Conservation (phyloP, 2,113 vertebrate species). For the Lophotis ruficrista region DNA sequence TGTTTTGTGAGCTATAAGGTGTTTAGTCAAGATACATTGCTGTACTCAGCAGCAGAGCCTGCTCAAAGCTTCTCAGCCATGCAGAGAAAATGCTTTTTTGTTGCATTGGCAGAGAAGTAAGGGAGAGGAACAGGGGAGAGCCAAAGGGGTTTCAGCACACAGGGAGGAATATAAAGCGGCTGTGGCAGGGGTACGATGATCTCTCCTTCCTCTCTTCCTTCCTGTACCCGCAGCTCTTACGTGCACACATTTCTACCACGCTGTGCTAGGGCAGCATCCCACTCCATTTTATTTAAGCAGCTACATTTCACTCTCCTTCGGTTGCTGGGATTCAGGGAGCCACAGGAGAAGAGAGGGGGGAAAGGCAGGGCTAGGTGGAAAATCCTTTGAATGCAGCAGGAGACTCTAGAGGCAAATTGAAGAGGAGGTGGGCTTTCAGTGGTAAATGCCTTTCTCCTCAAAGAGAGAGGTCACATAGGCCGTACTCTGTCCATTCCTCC, state of each 20-base stretch:
- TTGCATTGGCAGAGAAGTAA: not conserved
- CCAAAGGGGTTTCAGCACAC: not conserved
- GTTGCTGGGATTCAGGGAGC: not conserved
- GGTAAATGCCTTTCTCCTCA: not conserved
- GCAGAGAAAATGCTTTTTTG: not conserved
- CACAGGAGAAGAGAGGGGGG: not conserved
- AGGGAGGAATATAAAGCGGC: not conserved
- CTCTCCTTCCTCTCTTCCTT: not conserved
- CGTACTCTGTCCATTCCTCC: not conserved
- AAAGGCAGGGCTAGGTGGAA: not conserved
- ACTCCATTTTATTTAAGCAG: not conserved
- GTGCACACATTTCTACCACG: not conserved
- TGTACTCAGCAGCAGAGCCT: not conserved
- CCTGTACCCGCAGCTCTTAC: not conserved
- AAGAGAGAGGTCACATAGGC: not conserved
- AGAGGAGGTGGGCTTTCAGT: not conserved
- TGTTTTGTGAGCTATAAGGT: constrained; percentile 19
- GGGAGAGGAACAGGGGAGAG: not conserved
- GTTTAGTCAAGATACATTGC: constrained; percentile 11
- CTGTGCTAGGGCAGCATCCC: not conserved
- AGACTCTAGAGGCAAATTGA: not conserved
- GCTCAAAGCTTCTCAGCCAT: constrained; percentile 15
- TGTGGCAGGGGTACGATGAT: not conserved
- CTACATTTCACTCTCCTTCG: not conserved
- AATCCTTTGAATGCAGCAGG: not conserved